Evolutionary conservation across 2,888 invertebrate species (phyloP).

Genomic region (Leistus spinibarbis): DNA sequence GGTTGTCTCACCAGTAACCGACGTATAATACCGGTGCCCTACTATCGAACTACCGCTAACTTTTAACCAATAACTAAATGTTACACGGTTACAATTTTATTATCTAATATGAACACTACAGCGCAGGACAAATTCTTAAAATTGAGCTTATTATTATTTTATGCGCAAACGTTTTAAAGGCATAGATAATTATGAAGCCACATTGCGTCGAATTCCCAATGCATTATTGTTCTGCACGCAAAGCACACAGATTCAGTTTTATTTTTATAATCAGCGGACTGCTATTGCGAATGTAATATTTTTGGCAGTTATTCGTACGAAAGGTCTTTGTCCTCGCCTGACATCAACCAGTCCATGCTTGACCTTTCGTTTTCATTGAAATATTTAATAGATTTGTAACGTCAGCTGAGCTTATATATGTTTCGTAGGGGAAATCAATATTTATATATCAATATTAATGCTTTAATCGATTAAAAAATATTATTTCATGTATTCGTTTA

Average conservation of each 20-base stretch:
- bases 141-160: not conserved
- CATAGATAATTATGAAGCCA: not conserved
- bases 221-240: too few relatives aligned
- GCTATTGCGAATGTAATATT: conserved; percentile 38
- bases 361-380: conserved; percentile 35
- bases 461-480: too few relatives aligned
- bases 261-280: conserved; percentile 14
- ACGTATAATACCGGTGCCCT: not conserved
- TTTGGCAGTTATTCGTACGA: conserved; percentile 36
- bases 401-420: not conserved
- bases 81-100: not conserved
- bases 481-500: too few relatives aligned
- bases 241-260: conserved; percentile 14
- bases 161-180: not conserved
- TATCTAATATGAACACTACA: too few relatives aligned
- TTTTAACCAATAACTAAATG: not conserved
- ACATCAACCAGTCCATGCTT: conserved; percentile 23
- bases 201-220: not conserved
- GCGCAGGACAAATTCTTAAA: too few relatives aligned
- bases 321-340: conserved; percentile 35
- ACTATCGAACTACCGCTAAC: not conserved
- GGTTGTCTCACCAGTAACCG: too few relatives aligned
- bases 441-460: too few relatives aligned
- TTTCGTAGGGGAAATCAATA: not conserved
- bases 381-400: conserved; percentile 11